Conservation (phyloP, 2,797 vertebrate species). For the Champsocephalus gunnari region DNA sequence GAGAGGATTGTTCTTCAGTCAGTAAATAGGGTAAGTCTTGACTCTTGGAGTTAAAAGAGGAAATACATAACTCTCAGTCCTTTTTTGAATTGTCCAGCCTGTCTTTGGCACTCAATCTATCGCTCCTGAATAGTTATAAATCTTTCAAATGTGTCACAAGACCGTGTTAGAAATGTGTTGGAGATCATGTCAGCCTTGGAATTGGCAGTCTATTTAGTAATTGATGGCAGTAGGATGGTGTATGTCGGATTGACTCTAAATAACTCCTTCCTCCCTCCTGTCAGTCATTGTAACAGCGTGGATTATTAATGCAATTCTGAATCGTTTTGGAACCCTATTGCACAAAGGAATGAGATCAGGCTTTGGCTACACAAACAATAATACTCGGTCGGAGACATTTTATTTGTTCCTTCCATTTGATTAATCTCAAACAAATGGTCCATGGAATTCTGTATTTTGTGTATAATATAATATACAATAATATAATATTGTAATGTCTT, state of each 20-base stretch:
- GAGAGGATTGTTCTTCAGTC: background rate
- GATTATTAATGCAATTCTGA: background rate
- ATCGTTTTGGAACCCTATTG: background rate
- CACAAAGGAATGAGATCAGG: background rate
- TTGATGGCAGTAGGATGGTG: background rate
- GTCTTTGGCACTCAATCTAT: background rate
- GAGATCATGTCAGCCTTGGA: background rate
- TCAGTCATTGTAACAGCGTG: background rate
- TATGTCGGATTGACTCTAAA: background rate
- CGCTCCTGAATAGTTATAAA: background rate
- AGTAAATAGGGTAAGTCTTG: background rate
- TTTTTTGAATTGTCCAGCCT: background rate
- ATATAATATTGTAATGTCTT: no score
- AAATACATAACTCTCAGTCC: no score
- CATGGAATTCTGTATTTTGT: no score
- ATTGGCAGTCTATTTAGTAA: background rate
- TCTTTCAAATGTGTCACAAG: background rate
- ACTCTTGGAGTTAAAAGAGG: background rate
- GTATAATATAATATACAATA: no score
- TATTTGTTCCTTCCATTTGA: no score
- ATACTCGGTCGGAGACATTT: background rate
- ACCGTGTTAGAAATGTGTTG: background rate
- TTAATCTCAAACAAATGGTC: no score
- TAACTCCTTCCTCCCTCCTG: background rate
- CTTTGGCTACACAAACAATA: background rate